phyloP scores from a whole-genome alignment of 2,797 vertebrate species.

The Epinephelus coioides region DNA sequence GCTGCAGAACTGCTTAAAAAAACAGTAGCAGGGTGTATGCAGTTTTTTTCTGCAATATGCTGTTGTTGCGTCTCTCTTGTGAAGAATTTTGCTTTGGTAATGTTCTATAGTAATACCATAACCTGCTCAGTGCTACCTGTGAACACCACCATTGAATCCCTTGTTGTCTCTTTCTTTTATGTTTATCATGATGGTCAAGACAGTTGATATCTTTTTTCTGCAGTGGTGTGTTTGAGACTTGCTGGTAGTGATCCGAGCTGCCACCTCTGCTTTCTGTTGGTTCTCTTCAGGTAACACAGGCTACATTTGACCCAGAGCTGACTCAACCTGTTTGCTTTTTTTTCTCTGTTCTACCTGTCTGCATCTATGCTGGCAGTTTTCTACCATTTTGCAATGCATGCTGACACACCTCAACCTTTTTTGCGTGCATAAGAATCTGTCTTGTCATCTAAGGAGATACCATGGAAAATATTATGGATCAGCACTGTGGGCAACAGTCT shows the following conservation, averaged over 20 bases:
- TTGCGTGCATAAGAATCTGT: neutral
- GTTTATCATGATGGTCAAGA: neutral
- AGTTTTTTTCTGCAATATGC: neutral
- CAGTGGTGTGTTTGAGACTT: slow-evolving; percentile 40
- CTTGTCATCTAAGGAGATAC: neutral
- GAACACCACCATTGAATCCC: neutral
- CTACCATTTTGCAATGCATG: neutral
- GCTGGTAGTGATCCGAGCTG: slow-evolving; percentile 53
- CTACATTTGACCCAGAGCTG: slow-evolving; percentile 47
- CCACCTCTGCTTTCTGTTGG: slow-evolving; percentile 61
- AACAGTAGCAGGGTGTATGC: neutral
- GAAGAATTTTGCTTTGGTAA: neutral
- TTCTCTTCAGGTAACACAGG: slow-evolving; percentile 47
- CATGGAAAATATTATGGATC: too few species aligned
- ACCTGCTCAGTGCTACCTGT: slow-evolving; percentile 8
- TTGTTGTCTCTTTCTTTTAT: neutral
- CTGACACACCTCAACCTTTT: neutral
- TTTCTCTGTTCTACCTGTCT: slow-evolving; percentile 5
- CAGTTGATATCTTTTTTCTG: slow-evolving; percentile 21
- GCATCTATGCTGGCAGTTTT: slow-evolving; percentile 15
- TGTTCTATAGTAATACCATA: neutral
- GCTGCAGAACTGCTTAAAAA: neutral
- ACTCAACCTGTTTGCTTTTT: slow-evolving; percentile 23
- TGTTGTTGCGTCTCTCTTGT: neutral
- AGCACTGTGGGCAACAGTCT: neutral